Conservation (phyloP, 2,797 vertebrate species). For the Mareca strepera region DNA sequence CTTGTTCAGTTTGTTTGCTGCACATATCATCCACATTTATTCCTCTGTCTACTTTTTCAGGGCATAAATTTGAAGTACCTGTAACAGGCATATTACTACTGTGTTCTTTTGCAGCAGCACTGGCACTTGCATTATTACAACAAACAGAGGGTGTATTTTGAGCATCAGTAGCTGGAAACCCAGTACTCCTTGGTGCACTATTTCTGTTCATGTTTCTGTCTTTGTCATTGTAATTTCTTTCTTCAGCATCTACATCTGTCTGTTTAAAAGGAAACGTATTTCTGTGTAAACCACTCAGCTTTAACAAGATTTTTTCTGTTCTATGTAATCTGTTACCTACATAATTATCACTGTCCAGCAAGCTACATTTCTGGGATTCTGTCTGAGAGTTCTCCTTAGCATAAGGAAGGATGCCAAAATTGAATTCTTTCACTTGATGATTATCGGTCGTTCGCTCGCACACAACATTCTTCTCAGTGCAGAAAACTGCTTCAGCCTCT, state of each 20-base stretch:
- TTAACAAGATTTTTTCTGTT: conserved; percentile 31
- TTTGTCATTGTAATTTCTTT: neutral
- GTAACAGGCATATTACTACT: neutral
- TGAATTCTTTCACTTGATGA: conserved; percentile 56
- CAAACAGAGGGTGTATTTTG: neutral
- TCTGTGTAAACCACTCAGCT: neutral
- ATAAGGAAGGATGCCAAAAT: conserved; percentile 37
- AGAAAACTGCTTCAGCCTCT: conserved; percentile 45
- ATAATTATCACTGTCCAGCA: conserved; percentile 49
- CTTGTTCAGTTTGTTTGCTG: conserved; percentile 3
- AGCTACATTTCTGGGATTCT: conserved; percentile 49
- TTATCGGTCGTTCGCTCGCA: conserved; percentile 56
- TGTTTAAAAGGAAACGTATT: conserved; percentile 25
- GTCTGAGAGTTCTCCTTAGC: conserved; percentile 35
- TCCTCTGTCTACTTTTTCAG: neutral
- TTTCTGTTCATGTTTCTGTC: neutral
- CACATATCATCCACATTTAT: neutral
- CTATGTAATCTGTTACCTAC: conserved; percentile 41
- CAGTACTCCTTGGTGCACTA: neutral
- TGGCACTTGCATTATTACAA: neutral
- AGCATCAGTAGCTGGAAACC: neutral
- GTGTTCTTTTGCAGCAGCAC: conserved; percentile 36
- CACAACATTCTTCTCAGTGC: conserved; percentile 32
- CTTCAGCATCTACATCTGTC: neutral
- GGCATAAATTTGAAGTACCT: neutral